Percentiles rank a stretch among this genome's conserved stretches.
Evolutionary conservation across 2,888 invertebrate species (phyloP).

Genomic region (Spicauda simplicius): DNA sequence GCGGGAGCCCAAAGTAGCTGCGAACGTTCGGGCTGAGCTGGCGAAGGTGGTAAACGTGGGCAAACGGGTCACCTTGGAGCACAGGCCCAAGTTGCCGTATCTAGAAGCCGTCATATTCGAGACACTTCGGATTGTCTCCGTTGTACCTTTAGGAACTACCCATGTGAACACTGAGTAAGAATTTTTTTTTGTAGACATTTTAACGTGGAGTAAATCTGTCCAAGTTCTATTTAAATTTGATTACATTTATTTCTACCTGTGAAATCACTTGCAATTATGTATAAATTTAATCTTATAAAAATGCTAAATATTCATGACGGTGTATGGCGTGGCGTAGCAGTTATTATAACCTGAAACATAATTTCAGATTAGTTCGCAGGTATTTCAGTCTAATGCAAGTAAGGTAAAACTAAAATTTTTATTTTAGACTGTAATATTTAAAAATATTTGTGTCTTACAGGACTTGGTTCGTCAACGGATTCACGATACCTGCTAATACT

Average conservation of each 20-base stretch:
- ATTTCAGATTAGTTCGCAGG: no score
- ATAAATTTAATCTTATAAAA: no score
- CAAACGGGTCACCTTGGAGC: conserved; percentile 89
- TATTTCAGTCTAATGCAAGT: no score
- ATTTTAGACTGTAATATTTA: no score
- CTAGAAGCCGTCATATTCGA: conserved; percentile 93
- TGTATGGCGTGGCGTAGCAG: no score
- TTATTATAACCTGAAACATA: no score
- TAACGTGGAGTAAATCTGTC: not conserved
- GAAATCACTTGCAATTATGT: no score
- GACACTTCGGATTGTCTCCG: conserved; percentile 90
- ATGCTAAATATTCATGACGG: no score
- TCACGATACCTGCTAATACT: conserved; percentile 89
- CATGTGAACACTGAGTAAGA: conserved; percentile 92
- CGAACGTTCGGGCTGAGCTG: conserved; percentile 90
- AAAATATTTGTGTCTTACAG: conserved; percentile 70
- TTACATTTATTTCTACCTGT: no score
- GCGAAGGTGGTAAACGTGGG: conserved; percentile 89
- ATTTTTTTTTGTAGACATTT: conserved; percentile 1
- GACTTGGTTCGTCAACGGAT: conserved; percentile 89
- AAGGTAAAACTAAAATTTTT: no score
- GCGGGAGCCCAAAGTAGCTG: conserved; percentile 89
- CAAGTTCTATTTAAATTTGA: no score
- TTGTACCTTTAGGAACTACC: conserved; percentile 93
- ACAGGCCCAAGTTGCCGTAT: conserved; percentile 89